These are phyloP conservation scores for Yponomeuta sedellus DNA, from an alignment of 2,888 invertebrate genomes.

Conservation along the genomic window DNA sequence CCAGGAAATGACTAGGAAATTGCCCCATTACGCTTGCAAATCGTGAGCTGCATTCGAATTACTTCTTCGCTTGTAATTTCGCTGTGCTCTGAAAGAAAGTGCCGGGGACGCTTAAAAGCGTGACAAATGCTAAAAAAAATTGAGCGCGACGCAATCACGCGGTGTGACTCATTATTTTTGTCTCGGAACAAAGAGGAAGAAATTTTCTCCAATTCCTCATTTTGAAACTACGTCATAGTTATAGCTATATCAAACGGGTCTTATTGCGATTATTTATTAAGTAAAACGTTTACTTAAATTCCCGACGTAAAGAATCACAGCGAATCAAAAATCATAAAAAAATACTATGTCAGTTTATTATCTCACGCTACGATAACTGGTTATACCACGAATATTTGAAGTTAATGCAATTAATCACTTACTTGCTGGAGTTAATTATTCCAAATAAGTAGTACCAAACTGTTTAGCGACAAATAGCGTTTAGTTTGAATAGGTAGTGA, in stretches of 20 bases:
- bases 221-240: neutral
- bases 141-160: neutral
- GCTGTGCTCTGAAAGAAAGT: conserved; percentile 39
- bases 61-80: conserved; percentile 67
- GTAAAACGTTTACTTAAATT: too few species aligned
- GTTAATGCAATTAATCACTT: neutral
- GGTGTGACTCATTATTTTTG: neutral
- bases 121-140: conserved; percentile 11
- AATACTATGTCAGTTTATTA: neutral
- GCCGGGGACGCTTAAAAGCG: conserved; percentile 18
- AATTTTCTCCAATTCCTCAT: neutral
- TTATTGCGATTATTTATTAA: too few species aligned
- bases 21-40: conserved; percentile 70
- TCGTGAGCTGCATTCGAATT: conserved; percentile 71
- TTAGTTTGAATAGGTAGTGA: too few species aligned
- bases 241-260: too few species aligned
- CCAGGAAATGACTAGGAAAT: conserved; percentile 70
- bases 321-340: too few species aligned
- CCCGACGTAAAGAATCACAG: too few species aligned
- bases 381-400: too few species aligned
- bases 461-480: too few species aligned
- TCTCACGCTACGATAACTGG: too few species aligned
- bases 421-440: too few species aligned
- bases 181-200: neutral
- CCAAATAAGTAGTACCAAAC: too few species aligned